phyloP scores from a whole-genome alignment of 2,797 vertebrate genomes.

The Gephyroberyx darwinii region DNA sequence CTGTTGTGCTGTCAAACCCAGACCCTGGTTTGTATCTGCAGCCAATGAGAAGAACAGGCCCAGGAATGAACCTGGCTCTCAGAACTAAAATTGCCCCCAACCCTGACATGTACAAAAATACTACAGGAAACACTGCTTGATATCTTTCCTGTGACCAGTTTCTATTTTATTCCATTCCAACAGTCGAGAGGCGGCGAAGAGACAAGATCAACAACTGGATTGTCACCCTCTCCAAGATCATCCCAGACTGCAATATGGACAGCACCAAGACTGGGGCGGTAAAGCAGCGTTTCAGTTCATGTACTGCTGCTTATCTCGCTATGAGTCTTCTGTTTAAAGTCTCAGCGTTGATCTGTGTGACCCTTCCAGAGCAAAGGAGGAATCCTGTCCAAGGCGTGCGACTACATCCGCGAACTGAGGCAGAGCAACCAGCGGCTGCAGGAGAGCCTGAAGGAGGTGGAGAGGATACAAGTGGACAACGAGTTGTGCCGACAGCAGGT shows the following conservation, averaged over 20 bases:
- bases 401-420: slow-evolving; percentile 91
- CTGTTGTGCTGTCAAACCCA: slow-evolving; percentile 62
- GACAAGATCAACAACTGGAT: slow-evolving; percentile 99
- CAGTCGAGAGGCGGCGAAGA: slow-evolving; percentile 91
- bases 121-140: background rate
- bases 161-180: background rate
- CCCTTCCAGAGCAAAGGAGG: slow-evolving; percentile 90
- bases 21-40: background rate
- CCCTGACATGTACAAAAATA: background rate
- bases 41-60: slow-evolving; percentile 2
- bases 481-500: slow-evolving; percentile 91
- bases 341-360: background rate
- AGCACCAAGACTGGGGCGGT: slow-evolving; percentile 91
- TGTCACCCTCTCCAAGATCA: slow-evolving; percentile 93
- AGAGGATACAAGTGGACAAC: slow-evolving; percentile 90
- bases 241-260: slow-evolving; percentile 91
- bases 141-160: background rate
- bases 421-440: slow-evolving; percentile 90
- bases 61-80: slow-evolving; percentile 18
- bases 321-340: background rate
- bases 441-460: slow-evolving; percentile 89
- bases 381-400: slow-evolving; percentile 93
- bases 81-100: background rate
- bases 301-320: background rate
- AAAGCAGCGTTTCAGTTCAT: slow-evolving; percentile 52